Conservation (phyloP, 2,888 invertebrate genomes). For the Cryptus viduatorius region DNA sequence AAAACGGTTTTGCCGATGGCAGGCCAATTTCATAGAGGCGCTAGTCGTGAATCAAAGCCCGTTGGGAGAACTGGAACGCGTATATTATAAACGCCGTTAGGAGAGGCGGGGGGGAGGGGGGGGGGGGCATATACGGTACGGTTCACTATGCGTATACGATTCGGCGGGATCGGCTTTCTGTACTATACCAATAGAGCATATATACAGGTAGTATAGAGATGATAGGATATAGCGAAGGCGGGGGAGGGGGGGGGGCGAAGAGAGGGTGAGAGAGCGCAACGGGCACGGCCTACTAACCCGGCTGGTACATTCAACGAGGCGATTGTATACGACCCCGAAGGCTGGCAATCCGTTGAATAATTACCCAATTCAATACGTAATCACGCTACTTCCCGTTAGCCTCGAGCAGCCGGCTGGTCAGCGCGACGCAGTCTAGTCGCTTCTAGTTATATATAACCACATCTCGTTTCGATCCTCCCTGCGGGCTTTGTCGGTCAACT, state of each 20-base stretch:
- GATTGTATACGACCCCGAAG: constrained; percentile 71
- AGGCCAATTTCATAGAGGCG: constrained; percentile 76
- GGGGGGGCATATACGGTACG: constrained; percentile 63
- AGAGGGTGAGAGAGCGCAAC: constrained; percentile 36
- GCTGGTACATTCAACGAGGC: constrained; percentile 60
- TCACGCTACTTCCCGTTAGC: constrained; percentile 77
- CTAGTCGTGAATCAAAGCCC: constrained; percentile 77
- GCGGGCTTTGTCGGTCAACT: constrained; percentile 35
- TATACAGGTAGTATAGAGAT: constrained; percentile 6
- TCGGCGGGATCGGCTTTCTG: constrained; percentile 30
- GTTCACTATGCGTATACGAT: constrained; percentile 39
- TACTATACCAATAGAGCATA: constrained; percentile 15
- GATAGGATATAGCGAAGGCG: constrained; percentile 7
- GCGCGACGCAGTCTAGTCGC: constrained; percentile 48
- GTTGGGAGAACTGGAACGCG: constrained; percentile 72
- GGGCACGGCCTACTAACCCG: constrained; percentile 51
- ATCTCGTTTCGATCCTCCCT: constrained; percentile 42
- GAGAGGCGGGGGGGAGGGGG: not conserved
- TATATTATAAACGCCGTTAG: constrained; percentile 40
- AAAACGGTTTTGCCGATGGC: constrained; percentile 70
- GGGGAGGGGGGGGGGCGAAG: not conserved
- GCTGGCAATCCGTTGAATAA: constrained; percentile 77
- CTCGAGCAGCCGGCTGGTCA: constrained; percentile 15
- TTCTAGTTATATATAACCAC: constrained; percentile 21
- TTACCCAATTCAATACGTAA: constrained; percentile 80